Evolutionary conservation across 2,888 invertebrate species (phyloP).

Genomic region (Nephrotoma flavescens): DNA sequence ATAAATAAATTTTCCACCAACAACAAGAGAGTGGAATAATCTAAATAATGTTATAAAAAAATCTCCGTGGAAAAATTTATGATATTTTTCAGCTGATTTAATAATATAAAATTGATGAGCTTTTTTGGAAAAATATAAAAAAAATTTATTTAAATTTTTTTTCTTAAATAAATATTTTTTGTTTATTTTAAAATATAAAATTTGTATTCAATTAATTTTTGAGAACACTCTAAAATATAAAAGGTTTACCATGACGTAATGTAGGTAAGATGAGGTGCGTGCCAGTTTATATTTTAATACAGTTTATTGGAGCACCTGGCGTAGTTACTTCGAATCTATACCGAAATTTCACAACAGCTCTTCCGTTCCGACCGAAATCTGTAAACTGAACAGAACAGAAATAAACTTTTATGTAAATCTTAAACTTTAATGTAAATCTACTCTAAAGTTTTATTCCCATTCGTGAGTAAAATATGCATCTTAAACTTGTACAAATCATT

Average conservation of each 20-base stretch:
- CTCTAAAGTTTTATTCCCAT: too few relatives aligned
- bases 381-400: too few relatives aligned
- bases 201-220: background rate
- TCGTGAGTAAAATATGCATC: too few relatives aligned
- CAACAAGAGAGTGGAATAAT: background rate
- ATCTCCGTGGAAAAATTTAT: slow-evolving; percentile 34
- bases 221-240: background rate
- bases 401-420: too few relatives aligned
- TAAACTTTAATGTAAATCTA: too few relatives aligned
- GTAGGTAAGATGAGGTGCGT: too few relatives aligned
- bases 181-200: background rate
- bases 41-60: slow-evolving; percentile 15
- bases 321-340: too few relatives aligned
- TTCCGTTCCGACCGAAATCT: too few relatives aligned
- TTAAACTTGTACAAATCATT: too few relatives aligned
- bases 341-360: too few relatives aligned
- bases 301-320: too few relatives aligned
- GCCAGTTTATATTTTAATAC: too few relatives aligned
- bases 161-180: background rate
- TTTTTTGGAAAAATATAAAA: background rate
- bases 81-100: slow-evolving; percentile 34
- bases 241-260: background rate
- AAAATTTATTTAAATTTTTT: background rate
- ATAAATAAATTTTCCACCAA: background rate
- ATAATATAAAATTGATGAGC: slow-evolving; percentile 10